Evolutionary conservation across 2,113 vertebrate species (phyloP), one percentile per base, ranked within the genome.

Genomic region (Myiagra hebetior): DNA sequence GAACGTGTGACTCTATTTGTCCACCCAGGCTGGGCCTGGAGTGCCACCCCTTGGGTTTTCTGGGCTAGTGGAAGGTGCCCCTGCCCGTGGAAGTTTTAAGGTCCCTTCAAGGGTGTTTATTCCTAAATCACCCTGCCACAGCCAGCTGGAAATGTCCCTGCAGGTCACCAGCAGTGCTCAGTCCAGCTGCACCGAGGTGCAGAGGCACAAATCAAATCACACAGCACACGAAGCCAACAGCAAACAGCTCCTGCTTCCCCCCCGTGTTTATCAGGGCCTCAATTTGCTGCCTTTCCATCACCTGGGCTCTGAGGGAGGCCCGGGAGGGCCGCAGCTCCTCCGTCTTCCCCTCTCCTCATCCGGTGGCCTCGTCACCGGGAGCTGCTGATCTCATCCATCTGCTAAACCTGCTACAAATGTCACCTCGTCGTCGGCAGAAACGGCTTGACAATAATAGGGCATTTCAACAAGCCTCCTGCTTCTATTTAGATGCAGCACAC

Each of bases 401-500:
- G 90, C 91, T 83, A 47, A 95, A 94, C 82, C 90, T 77, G 95
- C 90, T 96, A 92, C 95, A 91, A 86, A 93, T 87, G 96, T 95
- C 95, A 96, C 96, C 85, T 87, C 89, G 15, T 60, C 22, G 49
- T 27, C 52, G 27, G 84, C 88, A 78, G 93, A 47, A 95, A 80
- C 93, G 13, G 74, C 80, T 39, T 22, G 63, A 93, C 94, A 97
- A 92, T 72, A 97, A 93, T 1, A 83, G 92, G 89, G 91, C 95
- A 78, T 90, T 96, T 91, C 93, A 96, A 63, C 94, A n/a, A 94
- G 96, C 76, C 97, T 97, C 94, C 94, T 18, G 85, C 85, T 91
- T 87, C 96, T 87, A 93, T 96, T 96, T 68, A 93, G 95, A 97
- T 95, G 93, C 96, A 94, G 42, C 72, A 68, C 85, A 81, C 96